Evolutionary conservation across 2,888 invertebrate genomes (phyloP).

Genomic region (Orchesellides sinensis): DNA sequence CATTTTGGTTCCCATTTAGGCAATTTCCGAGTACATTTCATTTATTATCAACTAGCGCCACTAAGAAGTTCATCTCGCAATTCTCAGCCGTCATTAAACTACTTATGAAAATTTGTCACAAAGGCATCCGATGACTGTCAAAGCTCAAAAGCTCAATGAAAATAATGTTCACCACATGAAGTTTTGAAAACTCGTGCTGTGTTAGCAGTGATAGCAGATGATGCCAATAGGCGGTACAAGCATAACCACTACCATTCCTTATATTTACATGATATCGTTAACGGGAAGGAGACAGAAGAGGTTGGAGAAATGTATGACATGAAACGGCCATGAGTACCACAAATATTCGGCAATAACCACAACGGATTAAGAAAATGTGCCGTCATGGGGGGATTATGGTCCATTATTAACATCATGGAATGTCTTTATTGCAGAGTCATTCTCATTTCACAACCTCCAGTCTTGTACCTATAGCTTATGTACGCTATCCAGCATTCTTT

Average conservation of each 20-base stretch:
- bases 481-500: too few species aligned
- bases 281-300: slow-evolving; percentile 29
- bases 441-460: slow-evolving; percentile 68
- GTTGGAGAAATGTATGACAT: slow-evolving; percentile 47
- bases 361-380: slow-evolving; percentile 71
- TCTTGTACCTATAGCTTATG: neutral
- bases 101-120: slow-evolving; percentile 47
- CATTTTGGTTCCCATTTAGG: too few species aligned
- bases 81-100: neutral
- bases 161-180: slow-evolving; percentile 49
- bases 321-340: slow-evolving; percentile 60
- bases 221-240: slow-evolving; percentile 55
- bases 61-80: neutral
- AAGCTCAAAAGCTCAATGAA: slow-evolving; percentile 37
- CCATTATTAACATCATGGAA: slow-evolving; percentile 73
- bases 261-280: slow-evolving; percentile 15
- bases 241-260: slow-evolving; percentile 19
- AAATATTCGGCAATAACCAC: slow-evolving; percentile 72
- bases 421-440: slow-evolving; percentile 71
- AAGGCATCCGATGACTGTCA: slow-evolving; percentile 36
- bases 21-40: too few species aligned
- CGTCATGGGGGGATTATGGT: slow-evolving; percentile 71
- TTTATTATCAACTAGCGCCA: too few species aligned
- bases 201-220: slow-evolving; percentile 40
- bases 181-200: slow-evolving; percentile 52